Evolutionary conservation across 2,113 vertebrate species (phyloP), one percentile per base, ranked within the genome.

Genomic region (Perca flavescens): DNA sequence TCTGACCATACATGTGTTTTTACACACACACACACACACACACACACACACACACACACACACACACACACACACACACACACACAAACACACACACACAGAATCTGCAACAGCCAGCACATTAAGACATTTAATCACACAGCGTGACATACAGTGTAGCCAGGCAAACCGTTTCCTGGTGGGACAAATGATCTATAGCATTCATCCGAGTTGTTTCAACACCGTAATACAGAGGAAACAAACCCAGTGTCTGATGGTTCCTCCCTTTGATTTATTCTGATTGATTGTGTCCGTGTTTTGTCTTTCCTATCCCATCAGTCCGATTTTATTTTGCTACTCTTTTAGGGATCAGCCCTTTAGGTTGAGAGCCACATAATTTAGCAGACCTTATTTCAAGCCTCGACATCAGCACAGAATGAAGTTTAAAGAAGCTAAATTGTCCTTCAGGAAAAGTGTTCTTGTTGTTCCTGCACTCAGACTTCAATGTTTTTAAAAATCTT

Each of bases 111-210:
- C 22, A 31, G 47, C 72, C 58, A 50, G 12, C 46, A 40, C 47
- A 50, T 43, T 49, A 67, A 67, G 62, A 21, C 40, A 50, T 34
- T 62, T 36, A 52, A 79, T 89, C 70, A 82, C 54, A 40, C 76
- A 69, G 76, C 0, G 0, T 57, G 79, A 62, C 31, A 58, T 76
- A 62, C 31, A 58, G 31, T n/a, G 52, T n/a, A 12, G 65, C 74
- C 14, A 9, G 36, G 46, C 73, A 78, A 49, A 34, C 47, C 46
- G 52, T 66, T 80, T 83, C 79, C 76, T 80, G 61, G 4, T 77
- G 63, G 3, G 46, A 83, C 34, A 72, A 65, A 83, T 77, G 77
- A 81, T 61, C 54, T 61, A 43, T 52, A 65, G 34, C 69, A 58
- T 76, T 75, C 7, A 58, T 43, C 11, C 0, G 2, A 70, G 14